phyloP scores from a whole-genome alignment of 2,113 vertebrate genomes.

The Azemiops feae region DNA sequence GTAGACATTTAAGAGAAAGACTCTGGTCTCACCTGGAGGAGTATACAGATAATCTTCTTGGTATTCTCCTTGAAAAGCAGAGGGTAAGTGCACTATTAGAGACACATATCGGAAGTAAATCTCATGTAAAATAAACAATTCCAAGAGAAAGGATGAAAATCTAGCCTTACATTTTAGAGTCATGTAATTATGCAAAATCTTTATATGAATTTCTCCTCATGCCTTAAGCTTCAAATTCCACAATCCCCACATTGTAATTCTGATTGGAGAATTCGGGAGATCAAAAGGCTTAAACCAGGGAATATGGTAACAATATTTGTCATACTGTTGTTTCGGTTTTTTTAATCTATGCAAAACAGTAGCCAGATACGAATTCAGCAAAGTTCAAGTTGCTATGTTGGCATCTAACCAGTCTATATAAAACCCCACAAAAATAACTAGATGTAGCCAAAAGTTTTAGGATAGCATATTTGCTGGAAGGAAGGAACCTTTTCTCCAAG shows the following conservation, averaged over 20 bases:
- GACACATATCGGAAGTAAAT: neutral
- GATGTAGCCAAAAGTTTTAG: neutral
- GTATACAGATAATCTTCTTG: slow-evolving; percentile 81
- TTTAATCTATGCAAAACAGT: neutral
- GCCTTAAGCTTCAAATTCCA: neutral
- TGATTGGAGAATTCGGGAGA: neutral
- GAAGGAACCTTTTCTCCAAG: neutral
- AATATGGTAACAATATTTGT: neutral
- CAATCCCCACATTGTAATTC: neutral
- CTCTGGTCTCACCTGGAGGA: slow-evolving; percentile 72
- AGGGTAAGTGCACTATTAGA: neutral
- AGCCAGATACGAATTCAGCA: neutral
- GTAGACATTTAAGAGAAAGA: neutral
- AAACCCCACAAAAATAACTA: neutral
- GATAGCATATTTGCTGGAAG: neutral
- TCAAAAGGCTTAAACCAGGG: neutral
- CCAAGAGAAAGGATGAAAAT: neutral
- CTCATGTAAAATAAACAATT: neutral
- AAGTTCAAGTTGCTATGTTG: neutral
- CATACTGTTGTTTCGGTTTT: neutral
- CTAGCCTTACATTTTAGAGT: too few relatives aligned
- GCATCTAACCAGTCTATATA: neutral
- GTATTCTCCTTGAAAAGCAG: slow-evolving; percentile 74
- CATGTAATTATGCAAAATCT: neutral
- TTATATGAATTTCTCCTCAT: neutral